Evolutionary conservation across 1,140 invertebrate genomes (phyloP).

Genomic region (Neodiprion virginianus): DNA sequence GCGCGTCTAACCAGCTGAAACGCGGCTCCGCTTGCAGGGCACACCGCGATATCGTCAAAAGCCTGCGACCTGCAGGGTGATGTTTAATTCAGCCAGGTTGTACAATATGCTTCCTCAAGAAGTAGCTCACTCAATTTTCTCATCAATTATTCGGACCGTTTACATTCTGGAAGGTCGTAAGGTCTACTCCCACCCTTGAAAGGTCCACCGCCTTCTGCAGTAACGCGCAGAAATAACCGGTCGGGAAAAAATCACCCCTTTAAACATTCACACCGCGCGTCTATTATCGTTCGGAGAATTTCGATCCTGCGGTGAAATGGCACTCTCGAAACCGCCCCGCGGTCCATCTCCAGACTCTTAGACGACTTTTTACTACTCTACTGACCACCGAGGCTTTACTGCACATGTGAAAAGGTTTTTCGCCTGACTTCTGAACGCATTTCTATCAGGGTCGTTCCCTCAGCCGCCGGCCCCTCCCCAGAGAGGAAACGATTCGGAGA

Average conservation of each 20-base stretch:
- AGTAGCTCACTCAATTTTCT: conserved; percentile 32
- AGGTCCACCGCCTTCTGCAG: not conserved
- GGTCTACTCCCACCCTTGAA: not conserved
- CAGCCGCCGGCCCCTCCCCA: too few relatives aligned
- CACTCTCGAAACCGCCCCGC: too few relatives aligned
- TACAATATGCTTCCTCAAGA: conserved; percentile 41
- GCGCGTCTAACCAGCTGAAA: too few relatives aligned
- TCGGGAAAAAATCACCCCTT: conserved; percentile 26
- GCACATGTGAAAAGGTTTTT: too few relatives aligned
- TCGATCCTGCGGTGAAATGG: not conserved
- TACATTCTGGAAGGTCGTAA: conserved; percentile 31
- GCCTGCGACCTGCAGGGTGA: conserved; percentile 38
- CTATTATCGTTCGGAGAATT: not conserved
- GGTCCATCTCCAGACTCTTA: too few relatives aligned
- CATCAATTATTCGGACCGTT: conserved; percentile 41
- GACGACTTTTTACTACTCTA: too few relatives aligned
- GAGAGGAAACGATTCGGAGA: too few relatives aligned
- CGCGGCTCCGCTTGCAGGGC: conserved; percentile 29
- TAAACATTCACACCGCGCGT: not conserved
- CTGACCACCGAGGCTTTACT: not conserved
- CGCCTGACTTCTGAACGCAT: too few relatives aligned
- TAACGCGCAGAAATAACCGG: conserved; percentile 32
- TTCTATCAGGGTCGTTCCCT: too few relatives aligned
- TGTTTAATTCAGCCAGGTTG: conserved; percentile 44
- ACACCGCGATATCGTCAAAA: conserved; percentile 43